Evolutionary conservation across 2,888 invertebrate species (phyloP).

Genomic region (Troglohyphantes excavatus): DNA sequence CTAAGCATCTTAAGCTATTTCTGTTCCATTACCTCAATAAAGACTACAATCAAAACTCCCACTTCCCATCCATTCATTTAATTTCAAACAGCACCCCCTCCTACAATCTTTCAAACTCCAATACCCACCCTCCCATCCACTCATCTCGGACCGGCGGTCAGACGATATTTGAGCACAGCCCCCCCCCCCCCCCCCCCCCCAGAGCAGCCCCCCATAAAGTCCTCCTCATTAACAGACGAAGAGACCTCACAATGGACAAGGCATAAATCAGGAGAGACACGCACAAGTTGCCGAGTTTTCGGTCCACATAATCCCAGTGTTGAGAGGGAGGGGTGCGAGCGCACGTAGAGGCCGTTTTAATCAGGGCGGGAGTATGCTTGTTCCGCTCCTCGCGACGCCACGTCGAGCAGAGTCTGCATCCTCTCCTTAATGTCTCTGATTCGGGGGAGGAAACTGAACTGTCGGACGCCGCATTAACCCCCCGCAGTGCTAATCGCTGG

Average conservation of each 20-base stretch:
- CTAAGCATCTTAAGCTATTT: no score
- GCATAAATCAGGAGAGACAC: conserved; percentile 62
- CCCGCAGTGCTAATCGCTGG: conserved; percentile 2
- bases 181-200: no score
- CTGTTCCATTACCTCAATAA: no score
- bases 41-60: neutral
- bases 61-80: neutral
- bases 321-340: neutral
- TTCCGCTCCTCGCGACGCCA: conserved; percentile 22
- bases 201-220: neutral
- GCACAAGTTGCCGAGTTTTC: conserved; percentile 45
- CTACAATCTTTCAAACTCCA: neutral
- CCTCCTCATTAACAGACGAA: conserved; percentile 50
- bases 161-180: no score
- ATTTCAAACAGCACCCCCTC: neutral
- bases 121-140: neutral
- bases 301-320: conserved; percentile 56
- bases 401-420: conserved; percentile 10
- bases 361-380: neutral
- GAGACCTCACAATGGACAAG: conserved; percentile 2
- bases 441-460: neutral
- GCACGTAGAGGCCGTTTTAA: neutral
- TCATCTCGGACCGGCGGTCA: neutral
- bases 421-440: neutral
- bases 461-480: conserved; percentile 51